Evolutionary conservation across 1,140 invertebrate genomes (phyloP), one percentile per base, ranked within the genome.

Genomic region (Aphaenogaster ashmeadi): DNA sequence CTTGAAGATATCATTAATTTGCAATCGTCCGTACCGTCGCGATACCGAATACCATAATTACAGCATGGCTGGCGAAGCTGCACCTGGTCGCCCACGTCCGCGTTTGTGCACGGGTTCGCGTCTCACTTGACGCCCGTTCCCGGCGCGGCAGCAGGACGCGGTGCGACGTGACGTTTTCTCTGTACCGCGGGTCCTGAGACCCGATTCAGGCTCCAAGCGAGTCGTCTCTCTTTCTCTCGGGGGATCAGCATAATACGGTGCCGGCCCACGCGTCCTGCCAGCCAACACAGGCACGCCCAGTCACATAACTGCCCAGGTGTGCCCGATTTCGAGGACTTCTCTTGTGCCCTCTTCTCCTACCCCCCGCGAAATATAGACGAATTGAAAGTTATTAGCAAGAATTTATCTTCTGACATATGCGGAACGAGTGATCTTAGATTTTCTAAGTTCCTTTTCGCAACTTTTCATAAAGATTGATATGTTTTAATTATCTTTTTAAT

Each of bases 191-290:
- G 66, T 58, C 75, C 89, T 77, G 62, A 88, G 89, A 91, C 67
- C 91, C 84, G 86, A 89, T 86, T 92, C 90, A 78, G 78, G 87
- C 85, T 18, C 38, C 64, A 67, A 58, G 58, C 50, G 86, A 79
- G 66, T 74, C 75, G 38, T 41, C 52, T 87, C 75, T 86, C 78
- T 87, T 56, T 87, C 75, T 86, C 78, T 87, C 58, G 86, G 74
- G 83, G 89, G 91, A 92, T 92, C 89, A 89, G 90, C 87, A 93
- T 93, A 93, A 93, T 93, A 91, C 91, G 89, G 66, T 67, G 84
- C 44, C 92, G 38, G 84, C 92, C 92, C 90, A 93, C 92, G 92
- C 91, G 79, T 89, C 86, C 83, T 84, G 87, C 87, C 89, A 84
- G 60, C 90, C 91, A 92, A 92, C 88, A 84, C 80, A 81, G 91